These are phyloP conservation scores for Crypturellus tataupa DNA, from an alignment of 2,797 vertebrate species.

Conservation along the genomic window DNA sequence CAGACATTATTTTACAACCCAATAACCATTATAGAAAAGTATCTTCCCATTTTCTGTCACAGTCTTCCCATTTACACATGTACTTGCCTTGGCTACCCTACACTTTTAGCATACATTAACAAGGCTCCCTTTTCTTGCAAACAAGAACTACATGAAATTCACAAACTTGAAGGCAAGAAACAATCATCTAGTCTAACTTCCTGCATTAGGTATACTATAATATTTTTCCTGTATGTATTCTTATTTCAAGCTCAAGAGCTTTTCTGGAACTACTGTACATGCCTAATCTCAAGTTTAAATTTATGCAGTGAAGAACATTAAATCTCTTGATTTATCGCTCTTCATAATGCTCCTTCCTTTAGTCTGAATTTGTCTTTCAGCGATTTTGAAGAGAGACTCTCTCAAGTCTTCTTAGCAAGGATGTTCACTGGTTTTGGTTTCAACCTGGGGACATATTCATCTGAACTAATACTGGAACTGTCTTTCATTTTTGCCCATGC, in stretches of 20 bases:
- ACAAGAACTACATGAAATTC: neutral
- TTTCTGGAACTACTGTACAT: neutral
- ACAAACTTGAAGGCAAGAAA: neutral
- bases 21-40: neutral
- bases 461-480: neutral
- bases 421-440: neutral
- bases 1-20: neutral
- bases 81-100: neutral
- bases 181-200: neutral
- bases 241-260: constrained; percentile 6
- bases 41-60: neutral
- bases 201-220: neutral
- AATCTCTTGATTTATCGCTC: neutral
- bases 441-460: neutral
- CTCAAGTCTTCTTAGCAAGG: neutral
- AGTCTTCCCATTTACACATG: neutral
- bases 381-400: neutral
- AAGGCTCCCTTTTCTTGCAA: neutral
- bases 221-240: neutral
- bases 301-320: neutral
- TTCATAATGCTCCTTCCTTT: neutral
- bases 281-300: neutral
- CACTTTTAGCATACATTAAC: neutral
- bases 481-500: neutral
- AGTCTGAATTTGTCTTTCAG: constrained; percentile 37